These are phyloP conservation scores for Mactromeris polynyma DNA, from an alignment of 2,888 invertebrate genomes.

Conservation along the genomic window DNA sequence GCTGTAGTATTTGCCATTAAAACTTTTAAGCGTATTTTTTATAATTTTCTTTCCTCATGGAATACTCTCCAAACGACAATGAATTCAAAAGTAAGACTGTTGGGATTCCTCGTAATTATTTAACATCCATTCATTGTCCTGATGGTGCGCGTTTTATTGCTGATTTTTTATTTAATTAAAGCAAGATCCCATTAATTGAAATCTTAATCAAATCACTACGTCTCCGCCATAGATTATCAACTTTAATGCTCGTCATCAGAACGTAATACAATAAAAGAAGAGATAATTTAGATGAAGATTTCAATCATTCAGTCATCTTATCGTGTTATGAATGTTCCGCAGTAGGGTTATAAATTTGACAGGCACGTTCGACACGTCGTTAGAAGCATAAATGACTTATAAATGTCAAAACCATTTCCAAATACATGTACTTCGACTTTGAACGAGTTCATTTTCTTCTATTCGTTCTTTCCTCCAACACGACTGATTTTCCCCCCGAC, in stretches of 20 bases:
- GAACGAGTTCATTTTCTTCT: no score
- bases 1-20: background rate
- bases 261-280: slow-evolving; percentile 1
- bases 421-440: background rate
- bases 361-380: background rate
- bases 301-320: background rate
- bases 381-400: background rate
- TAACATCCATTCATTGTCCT: background rate
- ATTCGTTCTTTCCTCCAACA: no score
- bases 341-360: background rate
- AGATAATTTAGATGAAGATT: background rate
- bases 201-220: slow-evolving; percentile 32
- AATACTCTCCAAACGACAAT: background rate
- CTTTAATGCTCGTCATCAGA: background rate
- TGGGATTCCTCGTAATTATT: background rate
- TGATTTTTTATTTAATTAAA: slow-evolving; percentile 24
- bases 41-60: background rate
- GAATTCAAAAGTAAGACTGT: background rate
- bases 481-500: no score
- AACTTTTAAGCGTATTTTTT: background rate
- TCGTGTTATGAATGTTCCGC: background rate
- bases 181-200: slow-evolving; percentile 23
- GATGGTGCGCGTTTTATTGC: background rate
- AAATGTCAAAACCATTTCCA: background rate
- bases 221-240: background rate